phyloP scores from a whole-genome alignment of 2,888 invertebrate genomes.

The Orthosia gracilis region DNA sequence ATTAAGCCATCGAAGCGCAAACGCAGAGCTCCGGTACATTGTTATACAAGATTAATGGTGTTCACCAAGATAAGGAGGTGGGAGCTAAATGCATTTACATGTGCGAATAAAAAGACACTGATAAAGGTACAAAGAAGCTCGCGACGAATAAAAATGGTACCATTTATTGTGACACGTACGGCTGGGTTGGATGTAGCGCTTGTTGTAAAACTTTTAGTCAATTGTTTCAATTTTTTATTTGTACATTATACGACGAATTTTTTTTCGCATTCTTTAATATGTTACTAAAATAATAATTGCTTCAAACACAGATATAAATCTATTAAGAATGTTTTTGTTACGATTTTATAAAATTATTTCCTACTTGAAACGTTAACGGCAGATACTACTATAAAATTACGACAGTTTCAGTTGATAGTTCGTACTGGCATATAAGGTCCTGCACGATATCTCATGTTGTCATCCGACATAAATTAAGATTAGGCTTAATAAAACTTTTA shows the following conservation, averaged over 20 bases:
- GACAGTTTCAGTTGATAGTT: slow-evolving; percentile 30
- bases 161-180: slow-evolving; percentile 73
- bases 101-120: slow-evolving; percentile 88
- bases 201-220: neutral
- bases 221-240: neutral
- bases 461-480: slow-evolving; percentile 64
- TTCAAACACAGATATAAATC: neutral
- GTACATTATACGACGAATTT: too few relatives aligned
- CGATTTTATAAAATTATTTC: slow-evolving; percentile 1
- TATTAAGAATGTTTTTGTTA: neutral
- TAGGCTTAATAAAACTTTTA: slow-evolving; percentile 61
- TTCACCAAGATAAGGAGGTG: slow-evolving; percentile 87
- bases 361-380: neutral
- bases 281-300: neutral
- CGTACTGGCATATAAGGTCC: slow-evolving; percentile 41
- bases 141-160: slow-evolving; percentile 81
- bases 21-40: slow-evolving; percentile 84
- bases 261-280: too few relatives aligned
- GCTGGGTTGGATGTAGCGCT: slow-evolving; percentile 33
- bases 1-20: slow-evolving; percentile 87
- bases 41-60: slow-evolving; percentile 91
- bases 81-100: slow-evolving; percentile 91
- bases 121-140: slow-evolving; percentile 88
- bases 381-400: slow-evolving; percentile 19
- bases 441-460: slow-evolving; percentile 60